A percentile compares a stretch with the other conserved stretches of the same genome.
phyloP scores from a whole-genome alignment of 1,140 invertebrate species.

The Lanistes nyassanus region DNA sequence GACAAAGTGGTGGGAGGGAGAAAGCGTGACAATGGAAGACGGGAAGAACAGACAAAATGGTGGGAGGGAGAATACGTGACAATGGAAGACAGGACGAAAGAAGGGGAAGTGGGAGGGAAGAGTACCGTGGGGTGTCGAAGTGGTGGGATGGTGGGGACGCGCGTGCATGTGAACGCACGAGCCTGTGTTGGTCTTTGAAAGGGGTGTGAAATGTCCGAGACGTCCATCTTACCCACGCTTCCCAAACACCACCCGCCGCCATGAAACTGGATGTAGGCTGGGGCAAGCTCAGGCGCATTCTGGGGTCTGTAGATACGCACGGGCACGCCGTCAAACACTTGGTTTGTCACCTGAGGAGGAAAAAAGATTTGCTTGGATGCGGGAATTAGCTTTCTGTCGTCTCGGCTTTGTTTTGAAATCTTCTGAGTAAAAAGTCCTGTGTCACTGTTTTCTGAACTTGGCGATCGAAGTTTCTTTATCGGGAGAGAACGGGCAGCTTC shows the following conservation, averaged over 20 bases:
- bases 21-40: too few species aligned
- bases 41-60: not conserved
- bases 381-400: too few species aligned
- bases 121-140: constrained; percentile 21
- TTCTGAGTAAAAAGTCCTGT: too few species aligned
- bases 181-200: not conserved
- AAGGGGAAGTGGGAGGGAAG: not conserved
- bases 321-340: not conserved
- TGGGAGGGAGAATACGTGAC: not conserved
- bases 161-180: too few species aligned
- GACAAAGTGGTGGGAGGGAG: too few species aligned
- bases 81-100: not conserved
- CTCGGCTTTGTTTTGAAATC: too few species aligned
- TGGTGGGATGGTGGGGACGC: too few species aligned
- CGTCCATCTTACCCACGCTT: not conserved
- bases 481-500: too few species aligned
- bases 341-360: not conserved
- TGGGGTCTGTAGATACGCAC: constrained; percentile 7
- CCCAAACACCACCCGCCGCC: constrained; percentile 4
- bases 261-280: constrained; percentile 15
- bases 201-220: not conserved
- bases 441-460: too few species aligned
- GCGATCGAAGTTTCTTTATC: too few species aligned
- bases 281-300: not conserved
- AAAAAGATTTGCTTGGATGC: too few species aligned